A percentile compares a stretch with the other conserved stretches of the same genome.
phyloP scores from a whole-genome alignment of 2,797 vertebrate genomes.

The Enteromius radiatus region DNA sequence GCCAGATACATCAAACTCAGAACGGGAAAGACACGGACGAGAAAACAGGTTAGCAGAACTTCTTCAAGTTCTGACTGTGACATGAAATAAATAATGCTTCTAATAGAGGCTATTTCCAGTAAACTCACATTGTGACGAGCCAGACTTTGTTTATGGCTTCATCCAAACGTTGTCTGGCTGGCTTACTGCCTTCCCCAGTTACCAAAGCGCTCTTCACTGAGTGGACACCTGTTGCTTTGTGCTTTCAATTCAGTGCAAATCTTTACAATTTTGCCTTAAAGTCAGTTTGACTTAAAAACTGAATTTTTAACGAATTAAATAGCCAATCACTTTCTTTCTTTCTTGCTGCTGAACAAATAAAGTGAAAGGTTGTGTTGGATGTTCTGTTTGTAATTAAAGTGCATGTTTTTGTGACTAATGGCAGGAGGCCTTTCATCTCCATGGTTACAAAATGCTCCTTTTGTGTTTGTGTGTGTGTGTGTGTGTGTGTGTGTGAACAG shows the following conservation, averaged over 20 bases:
- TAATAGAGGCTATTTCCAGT: neutral
- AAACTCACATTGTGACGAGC: constrained; percentile 1
- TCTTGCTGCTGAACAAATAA: constrained; percentile 13
- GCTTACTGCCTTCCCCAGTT: constrained; percentile 19
- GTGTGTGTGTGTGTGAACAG: constrained; percentile 71
- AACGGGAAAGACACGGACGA: constrained; percentile 96
- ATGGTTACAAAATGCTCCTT: constrained; percentile 97
- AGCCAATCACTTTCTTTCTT: neutral
- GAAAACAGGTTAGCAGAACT: constrained; percentile 90
- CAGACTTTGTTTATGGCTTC: constrained; percentile 21
- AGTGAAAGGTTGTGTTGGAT: constrained; percentile 25
- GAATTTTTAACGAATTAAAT: neutral
- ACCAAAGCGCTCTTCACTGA: neutral
- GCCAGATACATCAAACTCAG: constrained; percentile 99
- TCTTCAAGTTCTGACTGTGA: neutral
- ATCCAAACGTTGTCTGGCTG: constrained; percentile 12
- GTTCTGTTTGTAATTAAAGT: constrained; percentile 47
- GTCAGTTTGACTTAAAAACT: constrained; percentile 20
- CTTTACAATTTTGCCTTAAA: constrained; percentile 7
- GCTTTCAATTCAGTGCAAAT: constrained; percentile 7
- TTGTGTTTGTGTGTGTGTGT: constrained; percentile 59
- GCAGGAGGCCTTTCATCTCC: constrained; percentile 93
- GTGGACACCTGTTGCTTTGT: constrained; percentile 49
- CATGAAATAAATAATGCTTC: constrained; percentile 1
- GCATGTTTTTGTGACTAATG: constrained; percentile 75